A percentile compares a stretch with the other conserved stretches of the same genome.
phyloP scores from a whole-genome alignment of 2,888 invertebrate species.

The Luffia ferchaultella region DNA sequence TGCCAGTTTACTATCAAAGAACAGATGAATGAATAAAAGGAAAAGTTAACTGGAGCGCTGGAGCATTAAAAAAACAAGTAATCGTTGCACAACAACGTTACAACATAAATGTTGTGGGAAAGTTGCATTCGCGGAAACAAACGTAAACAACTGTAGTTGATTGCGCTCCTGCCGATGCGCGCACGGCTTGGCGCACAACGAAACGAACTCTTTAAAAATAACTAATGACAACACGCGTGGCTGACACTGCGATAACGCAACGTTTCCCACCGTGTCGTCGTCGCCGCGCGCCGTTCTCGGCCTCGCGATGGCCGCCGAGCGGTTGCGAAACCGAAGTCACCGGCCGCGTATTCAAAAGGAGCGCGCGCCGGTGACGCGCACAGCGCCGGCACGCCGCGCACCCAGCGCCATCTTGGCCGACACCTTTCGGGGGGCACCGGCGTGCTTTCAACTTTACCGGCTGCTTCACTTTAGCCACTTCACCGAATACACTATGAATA shows the following conservation, averaged over 20 bases:
- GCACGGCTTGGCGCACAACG: slow-evolving; percentile 12
- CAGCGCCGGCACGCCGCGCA: slow-evolving; percentile 59
- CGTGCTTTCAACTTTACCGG: slow-evolving; percentile 29
- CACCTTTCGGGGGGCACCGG: slow-evolving; percentile 31
- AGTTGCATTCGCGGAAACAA: slow-evolving; percentile 50
- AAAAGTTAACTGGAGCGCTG: too few species aligned
- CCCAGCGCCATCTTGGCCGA: slow-evolving; percentile 56
- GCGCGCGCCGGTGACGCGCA: slow-evolving; percentile 29
- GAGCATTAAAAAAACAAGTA: background rate
- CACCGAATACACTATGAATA: background rate
- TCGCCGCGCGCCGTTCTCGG: slow-evolving; percentile 23
- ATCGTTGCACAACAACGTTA: background rate
- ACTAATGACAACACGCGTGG: slow-evolving; percentile 59
- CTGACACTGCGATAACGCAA: slow-evolving; percentile 51
- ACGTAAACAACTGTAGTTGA: slow-evolving; percentile 36
- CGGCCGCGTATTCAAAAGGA: slow-evolving; percentile 33
- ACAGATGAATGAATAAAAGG: too few species aligned
- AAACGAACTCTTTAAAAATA: slow-evolving; percentile 54
- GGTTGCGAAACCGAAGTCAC: slow-evolving; percentile 1
- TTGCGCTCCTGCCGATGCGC: slow-evolving; percentile 36
- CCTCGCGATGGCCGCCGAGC: slow-evolving; percentile 1
- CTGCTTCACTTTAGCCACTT: background rate
- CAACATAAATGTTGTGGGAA: slow-evolving; percentile 47
- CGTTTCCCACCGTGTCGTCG: slow-evolving; percentile 31
- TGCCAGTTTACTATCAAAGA: too few species aligned